These are phyloP conservation scores for Hirundo rustica DNA, from an alignment of 2,797 vertebrate species.

Conservation along the genomic window DNA sequence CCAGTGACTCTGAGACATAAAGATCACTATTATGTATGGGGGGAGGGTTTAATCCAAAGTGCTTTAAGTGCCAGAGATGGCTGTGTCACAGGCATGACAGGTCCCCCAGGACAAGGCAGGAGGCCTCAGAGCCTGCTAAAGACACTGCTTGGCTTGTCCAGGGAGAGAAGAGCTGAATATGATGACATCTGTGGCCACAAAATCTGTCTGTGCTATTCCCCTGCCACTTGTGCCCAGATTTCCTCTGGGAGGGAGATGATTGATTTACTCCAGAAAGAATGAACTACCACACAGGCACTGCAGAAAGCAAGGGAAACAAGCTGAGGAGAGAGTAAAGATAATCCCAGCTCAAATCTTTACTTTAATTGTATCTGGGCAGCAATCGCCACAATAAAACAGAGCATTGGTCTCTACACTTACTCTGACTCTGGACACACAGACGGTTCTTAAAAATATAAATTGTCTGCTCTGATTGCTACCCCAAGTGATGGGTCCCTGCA, in stretches of 20 bases:
- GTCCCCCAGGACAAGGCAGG: not conserved
- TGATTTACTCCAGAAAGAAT: constrained; percentile 43
- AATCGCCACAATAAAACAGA: not conserved
- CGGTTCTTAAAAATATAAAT: not conserved
- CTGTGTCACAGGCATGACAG: not conserved
- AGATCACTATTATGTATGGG: not conserved
- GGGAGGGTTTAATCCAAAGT: not conserved
- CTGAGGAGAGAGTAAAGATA: not conserved
- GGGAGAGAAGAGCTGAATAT: not conserved
- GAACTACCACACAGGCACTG: not conserved
- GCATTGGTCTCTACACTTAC: not conserved
- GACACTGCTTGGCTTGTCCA: not conserved
- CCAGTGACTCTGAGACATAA: not conserved
- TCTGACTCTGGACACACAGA: not conserved
- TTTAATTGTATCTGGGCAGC: not conserved
- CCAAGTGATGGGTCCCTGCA: not conserved
- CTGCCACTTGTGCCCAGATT: constrained; percentile 6
- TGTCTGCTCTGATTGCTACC: not conserved
- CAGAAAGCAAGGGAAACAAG: not conserved
- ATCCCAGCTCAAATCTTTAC: not conserved
- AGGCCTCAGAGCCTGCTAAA: not conserved
- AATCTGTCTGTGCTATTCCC: not conserved
- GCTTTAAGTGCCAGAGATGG: not conserved
- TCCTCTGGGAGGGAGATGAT: constrained; percentile 23
- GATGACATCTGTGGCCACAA: not conserved